These are phyloP conservation scores for Hypolimnas misippus DNA, from an alignment of 2,888 invertebrate species.

Conservation along the genomic window DNA sequence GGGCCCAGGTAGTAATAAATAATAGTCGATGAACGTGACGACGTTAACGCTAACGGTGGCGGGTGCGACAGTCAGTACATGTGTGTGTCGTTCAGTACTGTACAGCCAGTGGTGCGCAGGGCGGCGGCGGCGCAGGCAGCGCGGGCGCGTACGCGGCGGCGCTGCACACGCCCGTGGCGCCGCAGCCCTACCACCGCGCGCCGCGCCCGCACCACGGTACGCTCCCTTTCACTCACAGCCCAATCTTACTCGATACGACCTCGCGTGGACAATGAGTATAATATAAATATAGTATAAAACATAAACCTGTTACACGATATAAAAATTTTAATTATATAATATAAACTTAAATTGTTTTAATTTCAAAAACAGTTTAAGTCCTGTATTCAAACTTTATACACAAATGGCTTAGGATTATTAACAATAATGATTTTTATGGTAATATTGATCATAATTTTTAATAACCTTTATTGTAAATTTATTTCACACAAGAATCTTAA, in stretches of 20 bases:
- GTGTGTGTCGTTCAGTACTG: background rate
- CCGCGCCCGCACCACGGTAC: conserved; percentile 77
- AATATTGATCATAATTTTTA: background rate
- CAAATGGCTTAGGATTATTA: too few relatives aligned
- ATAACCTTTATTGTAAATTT: conserved; percentile 17
- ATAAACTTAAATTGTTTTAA: too few relatives aligned
- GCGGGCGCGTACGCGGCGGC: conserved; percentile 79
- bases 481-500: conserved; percentile 12
- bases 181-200: conserved; percentile 74
- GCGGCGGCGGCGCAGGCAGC: conserved; percentile 56
- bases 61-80: too few relatives aligned
- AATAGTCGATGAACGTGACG: too few relatives aligned
- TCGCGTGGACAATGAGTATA: too few relatives aligned
- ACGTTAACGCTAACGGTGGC: too few relatives aligned
- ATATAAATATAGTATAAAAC: too few relatives aligned
- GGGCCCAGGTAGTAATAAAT: too few relatives aligned
- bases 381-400: too few relatives aligned
- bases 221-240: background rate
- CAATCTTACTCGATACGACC: background rate
- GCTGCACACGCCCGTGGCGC: conserved; percentile 84
- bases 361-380: too few relatives aligned
- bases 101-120: conserved; percentile 2
- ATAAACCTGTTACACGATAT: too few relatives aligned
- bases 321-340: too few relatives aligned
- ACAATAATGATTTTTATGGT: background rate